Evolutionary conservation across 92 coral and sea anemone species (phyloP).

Genomic region (Epizoanthus stellaris): DNA sequence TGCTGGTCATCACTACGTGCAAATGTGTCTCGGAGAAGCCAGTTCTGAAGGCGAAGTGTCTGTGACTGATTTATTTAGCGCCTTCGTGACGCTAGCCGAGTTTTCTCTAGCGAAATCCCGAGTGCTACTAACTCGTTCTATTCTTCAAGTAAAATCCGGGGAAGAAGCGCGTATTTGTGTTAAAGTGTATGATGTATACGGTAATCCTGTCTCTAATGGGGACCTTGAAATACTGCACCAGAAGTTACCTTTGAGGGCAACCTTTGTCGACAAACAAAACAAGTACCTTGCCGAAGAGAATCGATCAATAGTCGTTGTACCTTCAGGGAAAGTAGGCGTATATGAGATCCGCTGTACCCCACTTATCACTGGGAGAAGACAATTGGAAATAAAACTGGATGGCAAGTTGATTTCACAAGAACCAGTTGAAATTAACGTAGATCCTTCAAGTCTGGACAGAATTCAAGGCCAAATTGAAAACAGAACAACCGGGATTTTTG

Average conservation of each 20-base stretch:
- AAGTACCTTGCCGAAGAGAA: slow-evolving; percentile 2
- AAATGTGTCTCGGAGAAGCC: not conserved
- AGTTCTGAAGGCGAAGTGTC: not conserved
- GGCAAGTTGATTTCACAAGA: not conserved
- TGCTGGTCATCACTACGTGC: slow-evolving; percentile 4
- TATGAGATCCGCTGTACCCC: slow-evolving; percentile 26
- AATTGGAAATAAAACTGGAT: not conserved
- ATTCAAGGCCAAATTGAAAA: not conserved
- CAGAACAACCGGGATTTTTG: not conserved
- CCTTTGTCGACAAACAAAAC: slow-evolving; percentile 6
- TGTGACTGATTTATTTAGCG: not conserved
- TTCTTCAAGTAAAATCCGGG: slow-evolving; percentile 8
- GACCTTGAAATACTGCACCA: not conserved
- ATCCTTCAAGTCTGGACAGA: slow-evolving; percentile 10
- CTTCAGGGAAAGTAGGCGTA: not conserved
- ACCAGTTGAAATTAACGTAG: slow-evolving; percentile 2
- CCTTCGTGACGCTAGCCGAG: slow-evolving; percentile 7
- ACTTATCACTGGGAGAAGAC: slow-evolving; percentile 4
- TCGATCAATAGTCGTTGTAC: not conserved
- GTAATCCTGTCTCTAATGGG: not conserved
- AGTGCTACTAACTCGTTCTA: not conserved
- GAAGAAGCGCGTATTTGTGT: not conserved
- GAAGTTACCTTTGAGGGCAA: not conserved
- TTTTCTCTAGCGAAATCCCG: not conserved
- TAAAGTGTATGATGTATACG: not conserved